Conservation (phyloP, 2,888 invertebrate species). For the Patella ulyssiponensis region DNA sequence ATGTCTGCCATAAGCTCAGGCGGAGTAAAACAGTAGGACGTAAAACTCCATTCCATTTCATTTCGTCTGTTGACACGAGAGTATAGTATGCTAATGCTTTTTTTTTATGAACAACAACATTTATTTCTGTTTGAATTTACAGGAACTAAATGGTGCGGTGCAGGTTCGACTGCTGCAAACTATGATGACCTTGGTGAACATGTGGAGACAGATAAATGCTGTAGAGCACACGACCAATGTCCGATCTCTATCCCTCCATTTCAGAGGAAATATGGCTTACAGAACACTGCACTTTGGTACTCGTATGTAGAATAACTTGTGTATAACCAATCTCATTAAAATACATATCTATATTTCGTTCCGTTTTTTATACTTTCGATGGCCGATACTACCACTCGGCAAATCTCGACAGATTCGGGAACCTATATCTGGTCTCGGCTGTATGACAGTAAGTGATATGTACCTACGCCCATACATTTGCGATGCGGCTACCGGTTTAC, state of each 20-base stretch:
- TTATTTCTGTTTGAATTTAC: background rate
- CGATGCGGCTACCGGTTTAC: no score
- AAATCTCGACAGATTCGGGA: no score
- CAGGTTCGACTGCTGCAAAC: background rate
- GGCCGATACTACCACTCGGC: no score
- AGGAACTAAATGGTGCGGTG: constrained; percentile 2
- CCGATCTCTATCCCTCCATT: background rate
- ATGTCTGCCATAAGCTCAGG: no score
- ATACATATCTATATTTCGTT: no score
- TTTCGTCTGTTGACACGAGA: background rate
- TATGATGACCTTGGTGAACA: background rate
- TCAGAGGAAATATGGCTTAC: background rate
- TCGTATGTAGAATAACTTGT: background rate
- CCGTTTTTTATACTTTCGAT: no score
- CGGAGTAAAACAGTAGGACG: no score
- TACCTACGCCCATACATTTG: no score
- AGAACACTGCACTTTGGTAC: background rate
- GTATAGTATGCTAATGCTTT: background rate
- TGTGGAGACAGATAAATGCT: background rate
- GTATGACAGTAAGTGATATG: no score
- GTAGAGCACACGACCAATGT: background rate
- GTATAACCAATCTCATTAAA: no score
- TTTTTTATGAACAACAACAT: background rate
- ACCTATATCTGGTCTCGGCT: no score
- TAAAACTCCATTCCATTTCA: no score